Conservation (phyloP, 2,113 vertebrate genomes). For the Cyanoliseus patagonus region DNA sequence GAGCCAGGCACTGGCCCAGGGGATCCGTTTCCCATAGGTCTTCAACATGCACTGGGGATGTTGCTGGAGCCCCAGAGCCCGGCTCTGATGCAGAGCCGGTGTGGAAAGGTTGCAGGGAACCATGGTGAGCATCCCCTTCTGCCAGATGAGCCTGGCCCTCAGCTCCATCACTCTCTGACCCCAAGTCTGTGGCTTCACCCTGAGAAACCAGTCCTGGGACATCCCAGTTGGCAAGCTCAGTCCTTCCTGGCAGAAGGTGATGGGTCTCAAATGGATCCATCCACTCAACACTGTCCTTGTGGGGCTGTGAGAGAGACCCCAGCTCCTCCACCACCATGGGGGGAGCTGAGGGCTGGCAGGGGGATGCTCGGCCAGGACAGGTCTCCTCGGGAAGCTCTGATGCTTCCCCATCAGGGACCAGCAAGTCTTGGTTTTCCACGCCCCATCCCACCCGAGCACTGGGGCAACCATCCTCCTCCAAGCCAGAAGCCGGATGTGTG, state of each 20-base stretch:
- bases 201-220: constrained; percentile 41
- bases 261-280: neutral
- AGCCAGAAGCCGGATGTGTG: neutral
- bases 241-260: constrained; percentile 20
- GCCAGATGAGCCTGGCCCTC: neutral
- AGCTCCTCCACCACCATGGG: constrained; percentile 45
- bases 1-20: neutral
- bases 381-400: neutral
- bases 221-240: neutral
- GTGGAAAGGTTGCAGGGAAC: neutral
- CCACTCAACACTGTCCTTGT: neutral
- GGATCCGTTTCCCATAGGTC: neutral
- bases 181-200: constrained; percentile 10
- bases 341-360: neutral
- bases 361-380: neutral
- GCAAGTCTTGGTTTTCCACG: constrained; percentile 50
- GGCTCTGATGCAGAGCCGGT: neutral
- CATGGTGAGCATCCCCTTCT: neutral
- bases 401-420: constrained; percentile 10
- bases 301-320: constrained; percentile 54
- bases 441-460: neutral
- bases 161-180: neutral
- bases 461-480: constrained; percentile 1
- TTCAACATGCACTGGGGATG: neutral
- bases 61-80: neutral